A percentile compares a stretch with the other conserved stretches of the same genome.
Conservation (phyloP, 2,113 vertebrate genomes). For the Equus quagga region DNA sequence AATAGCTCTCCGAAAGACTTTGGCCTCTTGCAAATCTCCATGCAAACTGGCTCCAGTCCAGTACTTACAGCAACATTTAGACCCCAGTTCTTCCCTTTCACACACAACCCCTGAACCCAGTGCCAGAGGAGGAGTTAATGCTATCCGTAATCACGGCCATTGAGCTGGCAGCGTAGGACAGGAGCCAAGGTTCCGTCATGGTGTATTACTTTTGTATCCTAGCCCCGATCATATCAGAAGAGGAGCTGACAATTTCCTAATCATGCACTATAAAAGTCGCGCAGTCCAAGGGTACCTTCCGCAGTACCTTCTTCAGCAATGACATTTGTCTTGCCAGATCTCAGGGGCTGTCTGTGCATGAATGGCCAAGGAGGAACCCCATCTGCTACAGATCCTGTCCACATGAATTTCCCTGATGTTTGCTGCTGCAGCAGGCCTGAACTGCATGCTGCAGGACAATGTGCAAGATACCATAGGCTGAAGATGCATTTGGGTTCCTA, state of each 20-base stretch:
- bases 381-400: background rate
- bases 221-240: background rate
- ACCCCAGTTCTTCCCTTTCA: background rate
- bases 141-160: background rate
- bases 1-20: background rate
- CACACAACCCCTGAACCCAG: fast-evolving
- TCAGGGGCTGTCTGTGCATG: background rate
- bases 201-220: background rate
- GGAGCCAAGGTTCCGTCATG: background rate
- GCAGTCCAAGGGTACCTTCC: background rate
- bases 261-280: background rate
- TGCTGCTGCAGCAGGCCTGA: background rate
- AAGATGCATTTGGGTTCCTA: background rate
- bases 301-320: background rate
- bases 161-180: background rate
- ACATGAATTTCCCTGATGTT: background rate
- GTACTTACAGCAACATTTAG: background rate
- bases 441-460: background rate
- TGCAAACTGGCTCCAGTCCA: background rate
- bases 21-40: background rate
- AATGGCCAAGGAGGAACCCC: background rate
- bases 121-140: background rate
- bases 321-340: background rate
- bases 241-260: background rate
- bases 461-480: background rate